Evolutionary conservation across 2,888 invertebrate species (phyloP).

Genomic region (Chirona hameri): DNA sequence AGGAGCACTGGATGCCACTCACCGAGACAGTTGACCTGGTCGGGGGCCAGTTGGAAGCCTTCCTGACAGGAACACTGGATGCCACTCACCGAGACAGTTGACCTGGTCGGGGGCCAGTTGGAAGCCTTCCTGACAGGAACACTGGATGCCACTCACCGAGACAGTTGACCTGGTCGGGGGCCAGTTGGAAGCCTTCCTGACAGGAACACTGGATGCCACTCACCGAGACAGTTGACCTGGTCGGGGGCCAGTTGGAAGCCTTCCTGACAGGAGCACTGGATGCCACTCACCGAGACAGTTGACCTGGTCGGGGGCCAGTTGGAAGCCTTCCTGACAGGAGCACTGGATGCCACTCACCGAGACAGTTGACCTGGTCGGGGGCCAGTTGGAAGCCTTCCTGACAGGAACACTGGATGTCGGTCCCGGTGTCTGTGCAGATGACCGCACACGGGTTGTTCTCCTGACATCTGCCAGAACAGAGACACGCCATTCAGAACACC

Average conservation of each 20-base stretch:
- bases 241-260: constrained; percentile 66
- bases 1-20: constrained; percentile 60
- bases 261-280: constrained; percentile 66
- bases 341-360: constrained; percentile 58
- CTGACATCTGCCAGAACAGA: constrained; percentile 34
- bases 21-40: constrained; percentile 64
- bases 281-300: constrained; percentile 58
- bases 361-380: constrained; percentile 63
- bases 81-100: constrained; percentile 58
- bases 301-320: constrained; percentile 61
- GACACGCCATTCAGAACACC: too few species aligned
- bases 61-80: constrained; percentile 67
- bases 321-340: constrained; percentile 66
- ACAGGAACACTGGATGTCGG: constrained; percentile 66
- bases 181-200: constrained; percentile 63
- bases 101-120: constrained; percentile 61
- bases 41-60: constrained; percentile 64
- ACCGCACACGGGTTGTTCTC: constrained; percentile 68
- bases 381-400: constrained; percentile 64
- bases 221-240: constrained; percentile 62
- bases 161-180: constrained; percentile 63
- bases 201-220: constrained; percentile 63
- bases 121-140: constrained; percentile 68
- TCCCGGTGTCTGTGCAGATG: constrained; percentile 65
- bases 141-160: constrained; percentile 55